A percentile compares a stretch with the other conserved stretches of the same genome.
These are phyloP conservation scores for Nebria salina DNA, from an alignment of 2,888 invertebrate species.

Conservation along the genomic window DNA sequence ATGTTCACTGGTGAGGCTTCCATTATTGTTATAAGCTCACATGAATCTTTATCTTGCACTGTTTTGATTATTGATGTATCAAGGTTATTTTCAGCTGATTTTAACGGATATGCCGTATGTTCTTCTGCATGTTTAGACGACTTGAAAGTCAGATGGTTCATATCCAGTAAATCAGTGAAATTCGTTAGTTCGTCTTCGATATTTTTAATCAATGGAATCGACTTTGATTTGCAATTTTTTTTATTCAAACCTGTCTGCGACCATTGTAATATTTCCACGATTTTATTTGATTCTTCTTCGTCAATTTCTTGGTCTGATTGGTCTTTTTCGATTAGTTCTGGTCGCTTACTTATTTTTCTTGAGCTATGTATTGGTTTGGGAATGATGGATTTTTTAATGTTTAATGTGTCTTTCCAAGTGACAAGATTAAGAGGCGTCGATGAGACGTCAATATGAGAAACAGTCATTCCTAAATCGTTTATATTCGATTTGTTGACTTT, in stretches of 20 bases:
- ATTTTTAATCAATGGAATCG: background rate
- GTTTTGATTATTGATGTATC: background rate
- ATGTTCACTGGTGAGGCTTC: background rate
- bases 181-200: background rate
- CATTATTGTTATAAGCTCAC: conserved; percentile 9
- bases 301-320: conserved; percentile 35
- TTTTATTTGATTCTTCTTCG: conserved; percentile 7
- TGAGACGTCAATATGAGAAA: conserved; percentile 53
- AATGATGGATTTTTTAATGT: background rate
- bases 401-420: conserved; percentile 55
- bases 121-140: background rate
- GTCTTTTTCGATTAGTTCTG: conserved; percentile 2
- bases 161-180: background rate
- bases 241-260: background rate
- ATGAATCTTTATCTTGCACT: background rate
- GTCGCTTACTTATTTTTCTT: background rate
- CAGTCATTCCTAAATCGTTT: conserved; percentile 58
- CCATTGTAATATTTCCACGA: background rate
- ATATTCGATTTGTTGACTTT: conserved; percentile 60
- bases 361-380: background rate
- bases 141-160: background rate
- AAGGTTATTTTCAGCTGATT: background rate
- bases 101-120: background rate
- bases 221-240: background rate
- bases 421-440: conserved; percentile 49